Evolutionary conservation across 1,140 invertebrate genomes (phyloP), one percentile per base, ranked within the genome.

Genomic region (Pseudomyrmex sp.): DNA sequence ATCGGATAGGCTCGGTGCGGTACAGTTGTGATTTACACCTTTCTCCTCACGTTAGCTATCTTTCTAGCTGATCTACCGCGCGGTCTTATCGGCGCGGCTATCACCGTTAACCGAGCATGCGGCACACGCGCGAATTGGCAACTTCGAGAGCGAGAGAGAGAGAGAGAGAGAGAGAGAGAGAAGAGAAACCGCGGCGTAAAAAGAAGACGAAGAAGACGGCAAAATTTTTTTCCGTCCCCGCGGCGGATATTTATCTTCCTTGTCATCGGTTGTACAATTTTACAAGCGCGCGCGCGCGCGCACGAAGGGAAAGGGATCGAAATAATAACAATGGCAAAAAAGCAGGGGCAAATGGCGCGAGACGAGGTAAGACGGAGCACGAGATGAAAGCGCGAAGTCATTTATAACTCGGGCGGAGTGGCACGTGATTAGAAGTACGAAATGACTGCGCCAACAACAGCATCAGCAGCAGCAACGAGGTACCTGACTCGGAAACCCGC

Each of bases 391-490:
- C 86, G 85, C 69, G 82, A 69, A 85, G 86, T 91, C 88, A 91
- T 91, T 91, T 91, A 91, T 91, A 89, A 91, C 87, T 79, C 85
- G 70, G 82, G 74, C 58, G 86, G 86, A 82, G 82, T 85, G 80
- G 75, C 76, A 83, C 88, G 88, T 90, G 90, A 90, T 91, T 91
- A 91, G 90, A 90, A 88, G 84, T 89, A 90, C 88, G 73, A 90
- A 91, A 90, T 90, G 86, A 88, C 88, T 82, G 61, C 58, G 77
- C 23, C 62, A 75, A 76, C 58, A 56, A 52, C 54, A 46, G 65
- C 75, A 52, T 48, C 83, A 83, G 56, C 68, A 59, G 20, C 52
- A 50, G 59, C 80, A 66, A 61, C 46, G 76, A 50, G 76, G 54
- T 61, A 70, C 69, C 35, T 20, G 72, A 52, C 35, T 50, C 63